Conservation (phyloP, 2,888 invertebrate species). For the Hyppa rectilinea region DNA sequence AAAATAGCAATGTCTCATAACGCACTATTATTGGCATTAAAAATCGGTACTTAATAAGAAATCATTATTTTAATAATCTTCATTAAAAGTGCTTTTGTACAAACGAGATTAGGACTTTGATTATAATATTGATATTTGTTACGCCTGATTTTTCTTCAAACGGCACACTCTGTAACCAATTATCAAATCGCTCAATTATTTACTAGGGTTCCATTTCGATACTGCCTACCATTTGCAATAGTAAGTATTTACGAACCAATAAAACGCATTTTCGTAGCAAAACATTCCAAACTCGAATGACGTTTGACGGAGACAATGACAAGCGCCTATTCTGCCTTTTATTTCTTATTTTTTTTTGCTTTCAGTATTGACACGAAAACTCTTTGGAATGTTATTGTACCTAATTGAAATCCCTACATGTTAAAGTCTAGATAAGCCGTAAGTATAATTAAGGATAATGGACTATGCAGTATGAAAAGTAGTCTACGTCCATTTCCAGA, state of each 20-base stretch:
- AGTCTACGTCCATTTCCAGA: no score
- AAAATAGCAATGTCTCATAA: neutral
- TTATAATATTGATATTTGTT: neutral
- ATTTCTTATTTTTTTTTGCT: slow-evolving; percentile 22
- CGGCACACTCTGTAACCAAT: neutral
- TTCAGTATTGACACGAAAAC: neutral
- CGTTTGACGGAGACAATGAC: slow-evolving; percentile 46
- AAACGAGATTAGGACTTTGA: neutral
- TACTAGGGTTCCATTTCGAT: neutral
- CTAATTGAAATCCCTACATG: neutral
- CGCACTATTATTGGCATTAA: neutral
- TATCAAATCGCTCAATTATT: neutral
- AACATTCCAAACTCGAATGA: slow-evolving; percentile 38
- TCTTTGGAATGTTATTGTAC: slow-evolving; percentile 6
- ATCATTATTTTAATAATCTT: neutral
- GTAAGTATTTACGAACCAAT: slow-evolving; percentile 23
- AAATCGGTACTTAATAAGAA: neutral
- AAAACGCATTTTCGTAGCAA: slow-evolving; percentile 21
- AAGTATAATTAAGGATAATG: no score
- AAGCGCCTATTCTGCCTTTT: slow-evolving; percentile 22
- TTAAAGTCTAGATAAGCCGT: neutral
- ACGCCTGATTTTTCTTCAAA: neutral
- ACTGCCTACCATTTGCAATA: slow-evolving; percentile 7
- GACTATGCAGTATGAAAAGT: no score
- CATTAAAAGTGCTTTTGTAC: neutral